Percentiles rank a stretch among this genome's conserved stretches.
phyloP scores from a whole-genome alignment of 2,888 invertebrate species.

The Hyalella azteca region DNA sequence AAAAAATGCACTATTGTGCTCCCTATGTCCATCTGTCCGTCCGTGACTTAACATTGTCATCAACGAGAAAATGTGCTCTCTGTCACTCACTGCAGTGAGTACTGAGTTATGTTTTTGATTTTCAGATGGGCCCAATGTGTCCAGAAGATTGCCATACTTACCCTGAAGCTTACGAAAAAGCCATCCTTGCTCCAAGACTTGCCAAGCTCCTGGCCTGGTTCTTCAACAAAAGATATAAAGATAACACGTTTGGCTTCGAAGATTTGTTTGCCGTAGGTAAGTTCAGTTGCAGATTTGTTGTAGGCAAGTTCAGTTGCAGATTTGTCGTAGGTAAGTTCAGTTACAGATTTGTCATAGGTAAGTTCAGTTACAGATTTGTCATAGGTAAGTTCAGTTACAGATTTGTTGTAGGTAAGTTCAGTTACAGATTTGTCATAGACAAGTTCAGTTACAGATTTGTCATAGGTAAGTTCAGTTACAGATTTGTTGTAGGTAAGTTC shows the following conservation, averaged over 20 bases:
- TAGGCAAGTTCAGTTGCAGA: neutral
- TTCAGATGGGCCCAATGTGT: neutral
- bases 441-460: no score
- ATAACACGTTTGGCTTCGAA: neutral
- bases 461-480: no score
- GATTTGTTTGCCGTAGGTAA: neutral
- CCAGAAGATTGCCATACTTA: neutral
- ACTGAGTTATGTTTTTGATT: neutral
- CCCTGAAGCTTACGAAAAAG: conserved; percentile 17
- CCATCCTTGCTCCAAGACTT: neutral
- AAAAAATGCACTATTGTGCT: neutral
- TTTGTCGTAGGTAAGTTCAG: neutral
- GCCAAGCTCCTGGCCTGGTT: conserved; percentile 2
- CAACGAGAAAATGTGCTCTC: neutral
- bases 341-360: no score
- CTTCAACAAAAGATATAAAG: neutral
- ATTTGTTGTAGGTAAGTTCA: no score
- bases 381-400: no score
- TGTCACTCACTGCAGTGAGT: neutral
- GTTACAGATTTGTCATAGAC: no score
- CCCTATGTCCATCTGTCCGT: neutral
- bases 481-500: no score
- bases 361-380: no score
- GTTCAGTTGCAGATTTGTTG: neutral
- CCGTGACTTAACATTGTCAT: neutral